Conservation (phyloP, 2,797 vertebrate species). For the Bovichtus diacanthus region DNA sequence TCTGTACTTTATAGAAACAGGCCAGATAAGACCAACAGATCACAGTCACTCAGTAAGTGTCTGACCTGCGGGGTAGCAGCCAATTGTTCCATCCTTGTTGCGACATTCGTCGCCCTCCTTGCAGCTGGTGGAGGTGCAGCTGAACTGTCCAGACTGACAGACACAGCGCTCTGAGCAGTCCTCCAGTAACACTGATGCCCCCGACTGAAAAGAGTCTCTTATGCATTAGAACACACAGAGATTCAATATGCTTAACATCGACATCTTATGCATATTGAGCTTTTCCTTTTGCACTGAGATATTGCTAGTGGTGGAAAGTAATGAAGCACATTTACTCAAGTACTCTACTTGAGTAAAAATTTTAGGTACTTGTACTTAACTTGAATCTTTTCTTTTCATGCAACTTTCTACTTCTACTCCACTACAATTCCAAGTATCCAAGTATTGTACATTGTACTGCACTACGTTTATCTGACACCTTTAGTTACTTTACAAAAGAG, state of each 20-base stretch:
- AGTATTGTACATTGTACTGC: no score
- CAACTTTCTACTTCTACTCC: no score
- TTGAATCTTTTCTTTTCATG: no score
- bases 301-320: no score
- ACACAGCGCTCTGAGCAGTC: conserved; percentile 37
- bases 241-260: neutral
- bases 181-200: neutral
- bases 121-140: conserved; percentile 28
- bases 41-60: neutral
- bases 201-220: conserved; percentile 18
- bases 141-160: conserved; percentile 36
- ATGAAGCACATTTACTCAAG: no score
- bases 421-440: no score
- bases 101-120: conserved; percentile 22
- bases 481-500: no score
- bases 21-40: neutral
- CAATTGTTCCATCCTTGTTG: conserved; percentile 19
- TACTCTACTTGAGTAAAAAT: no score
- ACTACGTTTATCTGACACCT: no score
- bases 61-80: conserved; percentile 37
- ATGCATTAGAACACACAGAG: neutral
- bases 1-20: no score
- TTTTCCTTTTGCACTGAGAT: neutral
- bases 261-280: neutral
- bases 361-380: no score